These are phyloP conservation scores for Sebastes elongatus DNA, from an alignment of 2,797 vertebrate species.

Conservation along the genomic window DNA sequence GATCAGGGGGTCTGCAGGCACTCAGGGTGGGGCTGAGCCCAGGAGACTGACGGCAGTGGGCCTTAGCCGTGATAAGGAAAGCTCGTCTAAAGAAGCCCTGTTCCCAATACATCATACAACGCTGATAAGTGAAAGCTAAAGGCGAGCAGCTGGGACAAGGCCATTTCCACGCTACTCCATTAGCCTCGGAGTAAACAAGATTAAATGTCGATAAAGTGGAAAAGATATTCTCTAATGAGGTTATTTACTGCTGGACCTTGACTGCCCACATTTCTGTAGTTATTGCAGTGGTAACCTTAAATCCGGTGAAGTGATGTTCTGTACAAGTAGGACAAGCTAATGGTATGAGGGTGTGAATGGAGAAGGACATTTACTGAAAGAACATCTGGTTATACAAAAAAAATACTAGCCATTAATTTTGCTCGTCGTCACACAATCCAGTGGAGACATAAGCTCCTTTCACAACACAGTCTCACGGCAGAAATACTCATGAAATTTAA, in stretches of 20 bases:
- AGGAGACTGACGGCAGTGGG: background rate
- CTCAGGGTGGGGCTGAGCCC: slow-evolving; percentile 5
- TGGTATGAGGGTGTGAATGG: background rate
- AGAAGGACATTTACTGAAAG: background rate
- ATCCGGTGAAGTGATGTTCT: background rate
- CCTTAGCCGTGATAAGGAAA: slow-evolving; percentile 12
- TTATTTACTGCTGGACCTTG: slow-evolving; percentile 4
- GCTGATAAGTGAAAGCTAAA: slow-evolving; percentile 22
- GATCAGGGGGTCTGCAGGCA: background rate
- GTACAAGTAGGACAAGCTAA: background rate
- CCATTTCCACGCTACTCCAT: slow-evolving; percentile 4
- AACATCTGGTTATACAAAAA: background rate
- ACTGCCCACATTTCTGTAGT: background rate
- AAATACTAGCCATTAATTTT: accelerated
- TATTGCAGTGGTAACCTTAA: background rate
- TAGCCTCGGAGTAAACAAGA: slow-evolving; percentile 10
- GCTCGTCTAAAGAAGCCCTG: background rate
- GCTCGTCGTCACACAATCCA: background rate
- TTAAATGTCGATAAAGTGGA: slow-evolving; percentile 10
- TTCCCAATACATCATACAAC: background rate
- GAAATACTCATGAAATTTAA: too few species aligned
- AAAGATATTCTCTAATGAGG: background rate
- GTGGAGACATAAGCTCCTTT: too few species aligned
- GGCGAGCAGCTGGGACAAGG: background rate
- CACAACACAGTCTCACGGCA: too few species aligned